Base-by-base conservation (phyloP, 2,113 vertebrate species). In the Ceyx melanurus region DNA sequence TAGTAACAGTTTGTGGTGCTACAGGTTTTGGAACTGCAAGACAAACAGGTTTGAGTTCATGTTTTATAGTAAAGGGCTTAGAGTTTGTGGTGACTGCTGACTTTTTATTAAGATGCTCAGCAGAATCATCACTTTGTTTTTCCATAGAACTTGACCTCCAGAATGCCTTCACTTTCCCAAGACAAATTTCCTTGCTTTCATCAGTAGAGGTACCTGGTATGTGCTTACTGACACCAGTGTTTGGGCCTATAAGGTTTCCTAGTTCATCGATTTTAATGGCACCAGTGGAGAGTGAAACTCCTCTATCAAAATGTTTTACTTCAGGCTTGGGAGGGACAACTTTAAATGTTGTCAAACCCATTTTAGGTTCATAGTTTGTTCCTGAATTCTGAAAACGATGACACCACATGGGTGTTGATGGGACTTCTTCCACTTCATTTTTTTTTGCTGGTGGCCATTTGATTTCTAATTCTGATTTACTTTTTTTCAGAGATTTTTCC, bases 261-360 rank as follows among this genome's bases (percentile, higher is more conserved):
- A 98, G 97, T 86, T 99, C 98, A 14, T 99, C 99, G 22, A 99
- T 99, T 94, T 98, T 98, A 90, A 99, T 99, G 97, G 99, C 99
- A 86, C 98, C 98, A 5, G 79, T 73, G 11, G 97, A 97, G 33
- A 97, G 67, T 11, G 98, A 97, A 37, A 87, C 97, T 11, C 93
- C 95, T 83, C 97, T 96, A 50, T 96, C 95, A 1, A 97, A 97
- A 45, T 95, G 96, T 53, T 85, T 95, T 72, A 97, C 88, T 68
- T 97, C 93, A 1, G 98, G 98, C 85, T 98, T 99, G 8, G 98
- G 97, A 75, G 99, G 99, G 42, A 99, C 94, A 58, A 99, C 98
- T 57, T 98, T 99, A 91, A 99, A 99, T 0, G 99, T 99, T 29
- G 98, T 99, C 97, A 99, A 97, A 53, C 99, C 99, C 22, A 98